These are phyloP conservation scores for Drosophila stalkeri DNA, from an alignment of 2,888 invertebrate genomes.

Conservation along the genomic window DNA sequence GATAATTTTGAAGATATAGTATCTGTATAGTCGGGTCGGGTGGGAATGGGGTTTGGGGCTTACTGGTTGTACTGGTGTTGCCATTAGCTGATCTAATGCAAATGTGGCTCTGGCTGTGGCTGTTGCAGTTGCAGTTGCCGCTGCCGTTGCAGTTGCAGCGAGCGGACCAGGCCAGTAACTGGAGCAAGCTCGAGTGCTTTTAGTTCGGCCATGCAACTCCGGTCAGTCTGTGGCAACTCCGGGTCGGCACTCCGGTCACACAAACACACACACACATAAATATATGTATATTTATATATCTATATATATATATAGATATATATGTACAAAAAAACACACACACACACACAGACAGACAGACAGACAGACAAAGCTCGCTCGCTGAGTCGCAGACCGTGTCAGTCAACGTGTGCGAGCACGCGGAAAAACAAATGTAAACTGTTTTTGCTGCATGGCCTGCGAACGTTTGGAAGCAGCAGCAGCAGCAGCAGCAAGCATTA, in stretches of 20 bases:
- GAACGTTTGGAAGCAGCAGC: conserved; percentile 59
- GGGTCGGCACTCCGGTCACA: conserved; percentile 43
- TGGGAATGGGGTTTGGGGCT: conserved; percentile 17
- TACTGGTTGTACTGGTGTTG: conserved; percentile 29
- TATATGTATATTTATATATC: conserved; percentile 14
- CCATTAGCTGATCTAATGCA: conserved; percentile 24
- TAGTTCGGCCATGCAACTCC: conserved; percentile 55
- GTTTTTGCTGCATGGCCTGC: conserved; percentile 80
- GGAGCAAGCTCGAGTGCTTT: conserved; percentile 53
- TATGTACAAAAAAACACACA: conserved; percentile 28
- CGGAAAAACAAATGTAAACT: conserved; percentile 86
- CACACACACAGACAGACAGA: conserved; percentile 26
- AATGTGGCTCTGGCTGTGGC: conserved; percentile 2
- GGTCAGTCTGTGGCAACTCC: conserved; percentile 59
- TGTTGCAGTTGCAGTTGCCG: conserved; percentile 24
- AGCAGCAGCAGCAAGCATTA: conserved; percentile 29
- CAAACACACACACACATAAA: conserved; percentile 12
- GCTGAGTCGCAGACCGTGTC: conserved; percentile 68
- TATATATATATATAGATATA: conserved; percentile 8
- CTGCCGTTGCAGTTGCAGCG: conserved; percentile 31
- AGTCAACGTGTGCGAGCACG: conserved; percentile 85
- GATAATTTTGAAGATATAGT: neutral
- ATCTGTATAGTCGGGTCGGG: neutral
- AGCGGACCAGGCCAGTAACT: conserved; percentile 45
- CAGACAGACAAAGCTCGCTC: conserved; percentile 59